Percentiles rank a stretch among this genome's conserved stretches.
Evolutionary conservation across 2,888 invertebrate species (phyloP).

Genomic region (Merodon equestris): DNA sequence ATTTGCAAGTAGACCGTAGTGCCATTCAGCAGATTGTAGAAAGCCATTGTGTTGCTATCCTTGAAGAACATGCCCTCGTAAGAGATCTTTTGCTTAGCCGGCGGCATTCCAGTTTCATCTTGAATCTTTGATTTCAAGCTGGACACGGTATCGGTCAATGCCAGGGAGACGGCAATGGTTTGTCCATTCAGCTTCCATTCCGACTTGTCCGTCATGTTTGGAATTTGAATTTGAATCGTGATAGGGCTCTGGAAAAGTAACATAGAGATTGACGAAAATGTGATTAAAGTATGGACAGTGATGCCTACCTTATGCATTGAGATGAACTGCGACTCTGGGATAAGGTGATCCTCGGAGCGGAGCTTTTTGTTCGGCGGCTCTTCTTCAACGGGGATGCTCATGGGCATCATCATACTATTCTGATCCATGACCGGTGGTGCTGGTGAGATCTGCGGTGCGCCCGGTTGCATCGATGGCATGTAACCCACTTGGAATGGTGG

Average conservation of each 20-base stretch:
- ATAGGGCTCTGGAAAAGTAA: slow-evolving; percentile 83
- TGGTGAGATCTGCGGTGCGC: slow-evolving; percentile 76
- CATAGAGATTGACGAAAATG: slow-evolving; percentile 72
- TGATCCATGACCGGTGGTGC: slow-evolving; percentile 81
- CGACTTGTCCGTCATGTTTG: slow-evolving; percentile 90
- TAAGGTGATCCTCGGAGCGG: slow-evolving; percentile 94
- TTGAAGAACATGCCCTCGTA: slow-evolving; percentile 99
- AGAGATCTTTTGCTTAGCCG: slow-evolving; percentile 97
- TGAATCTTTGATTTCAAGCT: slow-evolving; percentile 92
- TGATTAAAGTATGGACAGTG: not conserved
- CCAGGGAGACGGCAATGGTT: slow-evolving; percentile 87
- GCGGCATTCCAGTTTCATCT: slow-evolving; percentile 93
- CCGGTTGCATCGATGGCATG: slow-evolving; percentile 76
- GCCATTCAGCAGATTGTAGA: slow-evolving; percentile 94
- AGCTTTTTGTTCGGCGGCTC: slow-evolving; percentile 93
- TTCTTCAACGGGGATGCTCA: slow-evolving; percentile 82
- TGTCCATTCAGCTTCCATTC: slow-evolving; percentile 98
- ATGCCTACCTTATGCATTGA: slow-evolving; percentile 82
- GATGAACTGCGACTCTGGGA: slow-evolving; percentile 92
- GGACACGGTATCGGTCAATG: slow-evolving; percentile 88
- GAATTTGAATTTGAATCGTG: slow-evolving; percentile 89
- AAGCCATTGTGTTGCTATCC: slow-evolving; percentile 95
- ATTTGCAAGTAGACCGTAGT: slow-evolving; percentile 92
- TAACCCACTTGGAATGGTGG: slow-evolving; percentile 79
- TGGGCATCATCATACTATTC: slow-evolving; percentile 78